Base-by-base conservation (phyloP, 2,113 vertebrate genomes). In the Opisthocomus hoazin region DNA sequence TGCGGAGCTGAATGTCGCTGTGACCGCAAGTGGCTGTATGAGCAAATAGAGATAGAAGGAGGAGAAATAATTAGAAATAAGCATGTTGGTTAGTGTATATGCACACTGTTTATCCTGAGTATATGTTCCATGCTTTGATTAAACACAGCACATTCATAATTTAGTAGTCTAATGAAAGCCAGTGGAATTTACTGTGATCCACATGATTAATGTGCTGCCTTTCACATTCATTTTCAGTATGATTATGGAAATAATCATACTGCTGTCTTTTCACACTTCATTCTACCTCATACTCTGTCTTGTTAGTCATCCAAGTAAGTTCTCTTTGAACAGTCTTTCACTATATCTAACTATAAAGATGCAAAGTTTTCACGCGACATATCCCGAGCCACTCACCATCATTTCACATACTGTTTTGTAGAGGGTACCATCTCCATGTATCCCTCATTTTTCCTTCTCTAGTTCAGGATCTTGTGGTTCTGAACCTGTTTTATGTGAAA, bases 21-120 rank as follows among this genome's bases (percentile, higher is more conserved):
- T 14, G 99, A 99, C 97, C 98, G 99, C 95, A 99, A 99, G 97
- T 99, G 99, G 99, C 97, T 99, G 0, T 99, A 99, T 53, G 99
- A 99, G 92, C 99, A 99, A 94, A 99, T 99, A 75, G 99, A 99
- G 93, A 99, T 99, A 12, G 99, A 99, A 96, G 99, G 99, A 3
- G 99, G 99, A 5, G 99, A 99, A 94, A 98, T 99, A 92, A 99
- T 99, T 82, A 98, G 98, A 54, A 99, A 99, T 82, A 99, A 99
- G 93, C 99, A 98, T 5, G 98, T 96, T 41, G 80, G 97, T 50
- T 99, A 98, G 93, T 27, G 43, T 29, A 3, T 10, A 19, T 10
- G 22, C 2, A 3, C 34, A 5, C 6, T 58, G 5, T 39, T 77
- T 27, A 46, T 20, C 30, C 82, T 32, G 6, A 6, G 11, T 37